These are phyloP conservation scores for Lottia gigantea DNA, from an alignment of 2,888 invertebrate genomes.

Conservation along the genomic window DNA sequence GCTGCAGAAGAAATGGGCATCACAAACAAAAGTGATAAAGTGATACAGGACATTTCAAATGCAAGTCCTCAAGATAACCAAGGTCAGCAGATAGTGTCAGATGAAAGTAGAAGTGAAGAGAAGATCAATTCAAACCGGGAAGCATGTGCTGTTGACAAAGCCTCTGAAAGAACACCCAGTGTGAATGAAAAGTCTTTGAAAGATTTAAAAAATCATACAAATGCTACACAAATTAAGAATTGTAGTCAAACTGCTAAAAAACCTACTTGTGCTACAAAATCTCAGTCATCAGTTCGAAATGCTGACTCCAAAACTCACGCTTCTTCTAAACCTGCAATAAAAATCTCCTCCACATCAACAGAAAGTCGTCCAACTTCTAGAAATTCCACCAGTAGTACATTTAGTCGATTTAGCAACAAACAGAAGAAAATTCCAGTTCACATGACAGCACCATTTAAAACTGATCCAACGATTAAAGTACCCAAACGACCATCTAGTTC, in stretches of 20 bases:
- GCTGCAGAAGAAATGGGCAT: not conserved
- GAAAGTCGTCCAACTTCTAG: not conserved
- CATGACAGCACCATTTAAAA: conserved; percentile 53
- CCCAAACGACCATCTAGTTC: conserved; percentile 29
- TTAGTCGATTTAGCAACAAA: not conserved
- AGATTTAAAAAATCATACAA: too few relatives aligned
- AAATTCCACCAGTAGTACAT: not conserved
- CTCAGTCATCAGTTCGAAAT: too few relatives aligned
- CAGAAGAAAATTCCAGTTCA: conserved; percentile 38
- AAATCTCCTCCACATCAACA: not conserved
- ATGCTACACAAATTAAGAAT: too few relatives aligned
- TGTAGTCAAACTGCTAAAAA: too few relatives aligned
- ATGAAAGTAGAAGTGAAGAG: too few relatives aligned
- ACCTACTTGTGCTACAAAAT: too few relatives aligned
- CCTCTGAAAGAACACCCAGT: too few relatives aligned
- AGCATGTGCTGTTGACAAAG: too few relatives aligned
- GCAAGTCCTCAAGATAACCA: not conserved
- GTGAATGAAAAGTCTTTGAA: too few relatives aligned
- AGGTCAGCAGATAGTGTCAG: not conserved
- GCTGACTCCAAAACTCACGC: too few relatives aligned
- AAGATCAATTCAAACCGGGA: too few relatives aligned
- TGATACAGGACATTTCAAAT: conserved; percentile 12
- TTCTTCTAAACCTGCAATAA: not conserved
- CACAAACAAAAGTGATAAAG: not conserved
- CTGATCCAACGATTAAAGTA: conserved; percentile 38